Evolutionary conservation across 2,113 vertebrate genomes (phyloP).

Genomic region (Pseudorasbora parva): DNA sequence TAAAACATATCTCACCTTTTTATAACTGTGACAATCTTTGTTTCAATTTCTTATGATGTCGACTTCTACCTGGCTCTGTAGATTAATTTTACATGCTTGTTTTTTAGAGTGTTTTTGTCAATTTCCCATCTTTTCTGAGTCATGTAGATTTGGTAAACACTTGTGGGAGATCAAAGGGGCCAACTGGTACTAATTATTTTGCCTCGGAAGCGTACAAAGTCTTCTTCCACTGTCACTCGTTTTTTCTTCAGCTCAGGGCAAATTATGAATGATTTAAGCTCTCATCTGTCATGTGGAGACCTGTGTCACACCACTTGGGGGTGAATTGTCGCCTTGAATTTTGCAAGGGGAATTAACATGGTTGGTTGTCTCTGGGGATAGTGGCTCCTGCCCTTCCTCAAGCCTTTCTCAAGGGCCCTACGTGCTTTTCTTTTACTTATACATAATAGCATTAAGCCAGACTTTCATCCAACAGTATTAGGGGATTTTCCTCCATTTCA

Average conservation of each 20-base stretch:
- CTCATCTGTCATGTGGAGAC: slow-evolving; percentile 21
- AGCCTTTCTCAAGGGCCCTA: not conserved
- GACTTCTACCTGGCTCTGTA: not conserved
- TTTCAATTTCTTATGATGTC: slow-evolving; percentile 10
- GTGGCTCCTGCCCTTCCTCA: not conserved
- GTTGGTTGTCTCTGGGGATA: not conserved
- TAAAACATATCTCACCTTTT: not conserved
- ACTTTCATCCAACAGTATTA: not conserved
- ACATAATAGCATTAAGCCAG: not conserved
- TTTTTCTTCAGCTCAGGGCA: not conserved
- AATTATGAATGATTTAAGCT: slow-evolving; percentile 23
- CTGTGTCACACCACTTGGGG: slow-evolving; percentile 7
- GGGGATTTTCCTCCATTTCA: not conserved
- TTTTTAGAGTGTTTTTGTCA: slow-evolving; percentile 7
- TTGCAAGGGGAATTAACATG: not conserved
- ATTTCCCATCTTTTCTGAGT: slow-evolving; percentile 3
- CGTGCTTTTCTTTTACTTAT: not conserved
- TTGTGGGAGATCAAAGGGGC: slow-evolving; percentile 16
- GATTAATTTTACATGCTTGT: not conserved
- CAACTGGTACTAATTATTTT: slow-evolving; percentile 7
- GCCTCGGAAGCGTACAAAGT: not conserved
- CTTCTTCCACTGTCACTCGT: not conserved
- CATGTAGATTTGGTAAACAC: slow-evolving; percentile 23
- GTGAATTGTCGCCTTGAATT: slow-evolving; percentile 21
- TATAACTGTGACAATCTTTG: slow-evolving; percentile 7